These are phyloP conservation scores for human (Homo sapiens) DNA, from an alignment of 2,113 vertebrate species.

Conservation along the genomic window DNA sequence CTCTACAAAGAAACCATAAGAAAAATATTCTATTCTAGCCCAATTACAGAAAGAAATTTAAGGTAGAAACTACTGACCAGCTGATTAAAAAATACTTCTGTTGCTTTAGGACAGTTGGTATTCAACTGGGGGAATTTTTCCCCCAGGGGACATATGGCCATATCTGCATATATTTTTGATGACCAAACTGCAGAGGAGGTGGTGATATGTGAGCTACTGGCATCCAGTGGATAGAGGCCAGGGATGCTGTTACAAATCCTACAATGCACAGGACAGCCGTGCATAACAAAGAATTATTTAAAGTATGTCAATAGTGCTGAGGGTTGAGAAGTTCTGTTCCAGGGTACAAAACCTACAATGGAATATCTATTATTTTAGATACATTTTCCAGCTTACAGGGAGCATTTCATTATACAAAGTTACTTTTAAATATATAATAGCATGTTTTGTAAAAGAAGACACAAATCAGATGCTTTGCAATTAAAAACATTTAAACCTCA, in stretches of 20 bases:
- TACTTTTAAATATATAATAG: slow-evolving; percentile 37
- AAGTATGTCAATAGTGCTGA: neutral
- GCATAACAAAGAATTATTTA: slow-evolving; percentile 18
- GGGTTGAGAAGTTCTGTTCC: slow-evolving; percentile 15
- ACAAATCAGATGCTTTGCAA: slow-evolving; percentile 33
- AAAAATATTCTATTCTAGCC: neutral
- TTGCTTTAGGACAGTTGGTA: neutral
- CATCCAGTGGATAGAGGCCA: neutral
- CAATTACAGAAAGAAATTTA: slow-evolving; percentile 11
- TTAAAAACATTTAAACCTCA: slow-evolving; percentile 35
- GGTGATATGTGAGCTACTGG: neutral
- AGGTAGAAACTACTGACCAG: neutral
- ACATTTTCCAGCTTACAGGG: neutral
- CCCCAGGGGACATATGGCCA: neutral
- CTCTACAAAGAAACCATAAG: neutral
- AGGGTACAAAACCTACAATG: slow-evolving; percentile 36
- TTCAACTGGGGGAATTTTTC: neutral
- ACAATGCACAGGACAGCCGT: neutral
- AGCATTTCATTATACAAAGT: slow-evolving; percentile 33
- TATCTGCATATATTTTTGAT: neutral
- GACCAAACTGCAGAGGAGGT: neutral
- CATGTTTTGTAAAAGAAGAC: slow-evolving; percentile 6
- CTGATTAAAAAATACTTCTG: slow-evolving; percentile 14
- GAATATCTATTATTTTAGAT: slow-evolving; percentile 33
- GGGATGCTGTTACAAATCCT: neutral